These are phyloP conservation scores for Pheosia gnoma DNA, from an alignment of 2,888 invertebrate genomes.

Conservation along the genomic window DNA sequence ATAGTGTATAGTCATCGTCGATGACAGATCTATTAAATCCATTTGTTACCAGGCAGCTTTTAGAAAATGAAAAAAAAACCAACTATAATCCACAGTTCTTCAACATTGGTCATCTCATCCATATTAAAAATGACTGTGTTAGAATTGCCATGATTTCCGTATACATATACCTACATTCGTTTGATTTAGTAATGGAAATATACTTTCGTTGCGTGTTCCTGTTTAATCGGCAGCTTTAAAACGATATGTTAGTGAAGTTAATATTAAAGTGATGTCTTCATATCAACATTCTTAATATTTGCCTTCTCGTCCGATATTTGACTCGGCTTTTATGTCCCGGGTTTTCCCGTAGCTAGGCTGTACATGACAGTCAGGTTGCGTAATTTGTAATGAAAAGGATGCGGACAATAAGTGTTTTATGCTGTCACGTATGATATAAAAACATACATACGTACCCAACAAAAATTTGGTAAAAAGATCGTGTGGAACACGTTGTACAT, in stretches of 20 bases:
- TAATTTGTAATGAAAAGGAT: no score
- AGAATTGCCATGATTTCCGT: not conserved
- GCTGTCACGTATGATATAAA: no score
- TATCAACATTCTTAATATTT: not conserved
- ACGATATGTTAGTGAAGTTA: not conserved
- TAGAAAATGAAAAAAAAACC: not conserved
- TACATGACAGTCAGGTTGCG: no score
- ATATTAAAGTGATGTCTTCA: not conserved
- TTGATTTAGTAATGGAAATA: not conserved
- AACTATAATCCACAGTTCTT: not conserved
- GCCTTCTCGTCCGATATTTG: not conserved
- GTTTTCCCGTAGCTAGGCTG: not conserved
- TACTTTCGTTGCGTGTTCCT: not conserved
- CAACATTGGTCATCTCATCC: not conserved
- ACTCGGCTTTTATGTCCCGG: not conserved
- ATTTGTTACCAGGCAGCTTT: conserved; percentile 1
- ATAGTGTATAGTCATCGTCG: not conserved
- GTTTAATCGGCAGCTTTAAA: not conserved
- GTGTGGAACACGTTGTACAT: no score
- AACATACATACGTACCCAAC: no score
- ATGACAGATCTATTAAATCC: not conserved
- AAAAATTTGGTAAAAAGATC: no score
- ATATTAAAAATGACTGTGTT: not conserved
- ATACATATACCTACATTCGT: not conserved
- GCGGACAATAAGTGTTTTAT: no score